Conservation (phyloP, 2,888 invertebrate species). For the Hemithea aestivaria region DNA sequence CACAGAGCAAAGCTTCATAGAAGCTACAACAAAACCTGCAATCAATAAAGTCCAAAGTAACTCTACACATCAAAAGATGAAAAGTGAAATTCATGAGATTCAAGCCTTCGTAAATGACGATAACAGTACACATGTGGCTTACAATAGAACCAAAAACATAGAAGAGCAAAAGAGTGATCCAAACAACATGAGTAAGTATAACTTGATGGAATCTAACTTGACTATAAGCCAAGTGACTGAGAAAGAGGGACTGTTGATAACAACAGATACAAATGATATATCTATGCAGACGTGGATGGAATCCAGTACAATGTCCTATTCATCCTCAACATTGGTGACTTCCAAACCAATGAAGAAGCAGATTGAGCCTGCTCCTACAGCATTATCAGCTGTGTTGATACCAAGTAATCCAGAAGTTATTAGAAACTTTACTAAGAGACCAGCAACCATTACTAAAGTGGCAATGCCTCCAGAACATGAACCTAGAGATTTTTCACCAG, state of each 20-base stretch:
- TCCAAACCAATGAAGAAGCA: constrained; percentile 55
- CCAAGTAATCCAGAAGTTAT: constrained; percentile 72
- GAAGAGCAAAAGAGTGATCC: constrained; percentile 64
- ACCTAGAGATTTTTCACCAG: constrained; percentile 53
- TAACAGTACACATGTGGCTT: constrained; percentile 63
- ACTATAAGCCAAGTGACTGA: constrained; percentile 68
- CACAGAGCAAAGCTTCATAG: constrained; percentile 37
- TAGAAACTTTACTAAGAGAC: constrained; percentile 53
- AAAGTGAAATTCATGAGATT: constrained; percentile 68
- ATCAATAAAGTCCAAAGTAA: constrained; percentile 45
- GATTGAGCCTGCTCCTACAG: constrained; percentile 62
- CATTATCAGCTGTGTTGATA: constrained; percentile 81
- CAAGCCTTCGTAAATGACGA: constrained; percentile 63
- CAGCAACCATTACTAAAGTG: constrained; percentile 70
- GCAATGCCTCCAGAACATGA: constrained; percentile 61
- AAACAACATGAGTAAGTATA: constrained; percentile 60
- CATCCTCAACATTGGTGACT: constrained; percentile 41
- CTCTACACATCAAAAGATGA: constrained; percentile 59
- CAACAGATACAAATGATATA: constrained; percentile 71
- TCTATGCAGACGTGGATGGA: constrained; percentile 65
- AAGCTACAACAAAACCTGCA: constrained; percentile 45
- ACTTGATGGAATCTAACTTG: constrained; percentile 68
- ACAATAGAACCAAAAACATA: constrained; percentile 67
- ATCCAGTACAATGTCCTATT: constrained; percentile 53
- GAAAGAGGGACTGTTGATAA: constrained; percentile 64